phyloP scores from a whole-genome alignment of 2,113 vertebrate species.

The Chroicocephalus ridibundus region DNA sequence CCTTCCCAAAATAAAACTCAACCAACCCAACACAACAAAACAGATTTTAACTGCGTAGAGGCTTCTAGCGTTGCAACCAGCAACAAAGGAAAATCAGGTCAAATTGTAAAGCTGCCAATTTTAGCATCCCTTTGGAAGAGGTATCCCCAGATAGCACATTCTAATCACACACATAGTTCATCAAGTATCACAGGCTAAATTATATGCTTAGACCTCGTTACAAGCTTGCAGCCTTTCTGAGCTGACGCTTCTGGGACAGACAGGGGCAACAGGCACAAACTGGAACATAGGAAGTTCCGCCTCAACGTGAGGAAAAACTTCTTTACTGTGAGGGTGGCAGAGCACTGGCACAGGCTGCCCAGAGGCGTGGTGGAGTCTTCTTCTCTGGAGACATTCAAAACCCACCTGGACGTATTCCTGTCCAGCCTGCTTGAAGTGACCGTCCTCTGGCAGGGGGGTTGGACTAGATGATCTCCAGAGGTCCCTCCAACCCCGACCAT shows the following conservation, averaged over 20 bases:
- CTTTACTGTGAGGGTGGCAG: background rate
- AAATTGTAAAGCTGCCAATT: background rate
- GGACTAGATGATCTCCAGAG: background rate
- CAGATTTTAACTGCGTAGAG: background rate
- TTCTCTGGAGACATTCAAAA: background rate
- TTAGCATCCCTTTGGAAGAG: background rate
- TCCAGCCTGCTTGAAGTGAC: background rate
- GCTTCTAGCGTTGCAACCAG: background rate
- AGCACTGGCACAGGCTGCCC: background rate
- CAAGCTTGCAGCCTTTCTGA: conserved; percentile 51
- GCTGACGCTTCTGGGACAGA: conserved; percentile 64
- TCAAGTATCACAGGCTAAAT: background rate
- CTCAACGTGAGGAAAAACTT: background rate
- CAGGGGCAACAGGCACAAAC: background rate
- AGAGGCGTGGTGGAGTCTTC: background rate
- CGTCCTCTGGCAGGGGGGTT: background rate
- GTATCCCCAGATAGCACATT: background rate
- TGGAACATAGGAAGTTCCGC: background rate
- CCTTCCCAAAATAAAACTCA: conserved; percentile 13
- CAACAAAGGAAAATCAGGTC: background rate
- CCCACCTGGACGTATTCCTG: background rate
- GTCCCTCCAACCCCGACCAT: background rate
- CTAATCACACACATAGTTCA: background rate
- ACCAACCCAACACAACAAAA: background rate
- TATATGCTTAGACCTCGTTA: conserved; percentile 68